phyloP scores from a whole-genome alignment of 2,888 invertebrate genomes.

The Latheticus oryzae region DNA sequence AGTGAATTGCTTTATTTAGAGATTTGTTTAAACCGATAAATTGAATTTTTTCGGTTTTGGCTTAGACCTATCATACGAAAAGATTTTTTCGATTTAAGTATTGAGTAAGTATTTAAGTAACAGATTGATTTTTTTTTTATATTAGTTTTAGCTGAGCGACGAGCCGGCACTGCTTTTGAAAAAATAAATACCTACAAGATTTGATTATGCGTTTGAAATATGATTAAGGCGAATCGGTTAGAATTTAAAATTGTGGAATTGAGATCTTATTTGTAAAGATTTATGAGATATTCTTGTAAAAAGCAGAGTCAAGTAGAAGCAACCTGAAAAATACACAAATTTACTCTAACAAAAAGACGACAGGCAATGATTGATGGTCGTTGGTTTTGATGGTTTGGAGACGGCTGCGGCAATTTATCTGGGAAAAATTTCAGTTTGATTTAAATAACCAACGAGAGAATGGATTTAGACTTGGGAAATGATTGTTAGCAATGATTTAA shows the following conservation, averaged over 20 bases:
- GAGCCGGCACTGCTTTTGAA: too few species aligned
- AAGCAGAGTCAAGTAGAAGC: constrained; percentile 36
- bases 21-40: too few species aligned
- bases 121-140: too few species aligned
- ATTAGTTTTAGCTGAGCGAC: too few species aligned
- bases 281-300: constrained; percentile 18
- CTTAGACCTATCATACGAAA: too few species aligned
- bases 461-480: constrained; percentile 21
- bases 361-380: constrained; percentile 44
- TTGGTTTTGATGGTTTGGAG: constrained; percentile 42
- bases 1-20: too few species aligned
- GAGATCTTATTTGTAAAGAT: constrained; percentile 1
- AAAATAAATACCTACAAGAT: too few species aligned
- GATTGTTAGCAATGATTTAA: constrained; percentile 14
- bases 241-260: not conserved
- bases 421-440: constrained; percentile 41
- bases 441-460: constrained; percentile 25
- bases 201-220: too few species aligned
- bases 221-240: too few species aligned
- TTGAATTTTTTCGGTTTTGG: too few species aligned
- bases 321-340: constrained; percentile 46
- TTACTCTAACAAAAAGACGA: constrained; percentile 45
- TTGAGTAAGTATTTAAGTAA: too few species aligned
- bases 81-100: too few species aligned
- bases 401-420: constrained; percentile 40